phyloP scores from a whole-genome alignment of 2,797 vertebrate genomes.

The Eremophila alpestris region DNA sequence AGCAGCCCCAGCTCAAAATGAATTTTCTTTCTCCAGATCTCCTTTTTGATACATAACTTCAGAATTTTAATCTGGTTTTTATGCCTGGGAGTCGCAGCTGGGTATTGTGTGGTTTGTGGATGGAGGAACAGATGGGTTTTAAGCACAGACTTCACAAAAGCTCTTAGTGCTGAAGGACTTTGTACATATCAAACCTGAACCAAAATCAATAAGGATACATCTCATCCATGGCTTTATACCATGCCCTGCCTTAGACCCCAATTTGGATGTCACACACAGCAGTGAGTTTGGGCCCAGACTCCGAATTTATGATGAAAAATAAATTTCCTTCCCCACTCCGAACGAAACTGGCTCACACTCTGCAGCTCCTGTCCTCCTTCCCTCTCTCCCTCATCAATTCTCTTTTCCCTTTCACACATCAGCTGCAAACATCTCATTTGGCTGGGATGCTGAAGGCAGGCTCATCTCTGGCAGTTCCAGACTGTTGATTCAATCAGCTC shows the following conservation, averaged over 20 bases:
- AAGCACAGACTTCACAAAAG: neutral
- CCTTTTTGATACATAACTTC: neutral
- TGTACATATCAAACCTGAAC: neutral
- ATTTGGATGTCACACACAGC: neutral
- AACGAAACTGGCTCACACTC: neutral
- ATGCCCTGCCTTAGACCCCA: neutral
- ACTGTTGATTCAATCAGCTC: slow-evolving; percentile 58
- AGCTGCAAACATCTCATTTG: slow-evolving; percentile 57
- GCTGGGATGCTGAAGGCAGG: slow-evolving; percentile 27
- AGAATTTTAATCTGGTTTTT: neutral
- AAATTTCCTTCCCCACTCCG: neutral
- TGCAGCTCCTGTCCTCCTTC: neutral
- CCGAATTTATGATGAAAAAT: neutral
- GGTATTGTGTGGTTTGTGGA: neutral
- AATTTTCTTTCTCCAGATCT: neutral
- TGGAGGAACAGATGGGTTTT: neutral
- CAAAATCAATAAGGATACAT: neutral
- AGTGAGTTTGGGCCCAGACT: neutral
- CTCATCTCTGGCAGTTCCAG: slow-evolving; percentile 54
- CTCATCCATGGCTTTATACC: neutral
- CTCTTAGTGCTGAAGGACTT: neutral
- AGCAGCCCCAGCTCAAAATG: neutral
- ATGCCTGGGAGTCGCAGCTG: neutral
- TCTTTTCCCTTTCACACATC: slow-evolving; percentile 53
- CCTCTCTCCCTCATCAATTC: slow-evolving; percentile 16